Evolutionary conservation across 2,888 invertebrate genomes (phyloP).

Genomic region (Philonicus albiceps): DNA sequence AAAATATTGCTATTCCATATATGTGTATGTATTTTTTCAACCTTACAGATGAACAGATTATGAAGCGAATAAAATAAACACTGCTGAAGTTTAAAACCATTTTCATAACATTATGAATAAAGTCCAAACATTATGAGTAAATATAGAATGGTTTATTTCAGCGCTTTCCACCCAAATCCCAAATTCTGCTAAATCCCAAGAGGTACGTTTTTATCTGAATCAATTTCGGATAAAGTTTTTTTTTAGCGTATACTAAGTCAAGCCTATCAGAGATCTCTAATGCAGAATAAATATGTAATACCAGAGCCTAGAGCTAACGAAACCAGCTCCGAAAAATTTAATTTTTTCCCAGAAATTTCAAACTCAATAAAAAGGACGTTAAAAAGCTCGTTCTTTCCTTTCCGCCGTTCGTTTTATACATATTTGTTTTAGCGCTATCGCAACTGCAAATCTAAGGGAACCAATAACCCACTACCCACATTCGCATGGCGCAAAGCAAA

Average conservation of each 20-base stretch:
- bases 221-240: not conserved
- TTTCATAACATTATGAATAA: not conserved
- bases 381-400: not conserved
- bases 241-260: not conserved
- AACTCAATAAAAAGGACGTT: slow-evolving; percentile 8
- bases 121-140: not conserved
- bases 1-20: too few relatives aligned
- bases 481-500: not conserved
- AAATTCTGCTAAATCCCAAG: not conserved
- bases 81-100: not conserved
- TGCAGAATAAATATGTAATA: not conserved
- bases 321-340: not conserved
- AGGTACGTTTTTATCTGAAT: not conserved
- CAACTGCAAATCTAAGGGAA: not conserved
- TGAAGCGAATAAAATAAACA: too few relatives aligned
- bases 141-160: not conserved
- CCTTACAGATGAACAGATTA: too few relatives aligned
- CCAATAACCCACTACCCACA: not conserved
- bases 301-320: not conserved
- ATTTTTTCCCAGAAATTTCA: not conserved
- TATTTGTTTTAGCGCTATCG: not conserved
- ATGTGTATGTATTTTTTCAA: too few relatives aligned
- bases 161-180: not conserved
- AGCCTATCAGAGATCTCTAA: not conserved
- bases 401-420: not conserved